A percentile compares a stretch with the other conserved stretches of the same genome.
Evolutionary conservation across 2,888 invertebrate genomes (phyloP).

Genomic region (Chaetoderma sp.): DNA sequence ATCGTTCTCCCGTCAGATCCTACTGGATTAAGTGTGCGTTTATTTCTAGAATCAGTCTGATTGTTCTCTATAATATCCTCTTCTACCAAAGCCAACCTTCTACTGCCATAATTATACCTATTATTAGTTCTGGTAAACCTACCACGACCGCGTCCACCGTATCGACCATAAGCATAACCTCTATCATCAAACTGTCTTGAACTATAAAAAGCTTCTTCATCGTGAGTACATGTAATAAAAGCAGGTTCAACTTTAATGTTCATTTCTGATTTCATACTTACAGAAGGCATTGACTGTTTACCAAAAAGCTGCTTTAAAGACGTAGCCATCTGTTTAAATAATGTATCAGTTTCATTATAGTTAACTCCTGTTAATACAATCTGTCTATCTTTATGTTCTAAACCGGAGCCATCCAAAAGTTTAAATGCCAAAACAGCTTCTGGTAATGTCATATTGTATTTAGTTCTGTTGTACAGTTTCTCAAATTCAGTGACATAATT

Average conservation of each 20-base stretch:
- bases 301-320: constrained; percentile 7
- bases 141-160: background rate
- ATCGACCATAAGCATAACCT: background rate
- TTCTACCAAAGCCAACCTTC: background rate
- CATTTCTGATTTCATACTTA: too few species aligned
- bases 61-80: too few species aligned
- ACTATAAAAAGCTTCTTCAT: background rate
- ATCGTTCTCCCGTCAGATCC: background rate
- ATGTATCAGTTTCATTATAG: background rate
- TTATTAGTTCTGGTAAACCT: too few species aligned
- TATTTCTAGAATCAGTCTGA: background rate
- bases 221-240: background rate
- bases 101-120: background rate
- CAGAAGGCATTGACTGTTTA: background rate
- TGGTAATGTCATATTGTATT: constrained; percentile 28
- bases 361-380: constrained; percentile 11
- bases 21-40: background rate
- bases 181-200: background rate
- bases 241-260: constrained; percentile 9
- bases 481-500: constrained; percentile 31
- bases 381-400: background rate
- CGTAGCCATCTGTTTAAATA: background rate
- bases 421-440: constrained; percentile 28
- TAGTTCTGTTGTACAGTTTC: constrained; percentile 12
- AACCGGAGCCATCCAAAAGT: constrained; percentile 2